A percentile compares a stretch with the other conserved stretches of the same genome.
These are phyloP conservation scores for Microplitis deprimator DNA, from an alignment of 2,888 invertebrate genomes.

Conservation along the genomic window DNA sequence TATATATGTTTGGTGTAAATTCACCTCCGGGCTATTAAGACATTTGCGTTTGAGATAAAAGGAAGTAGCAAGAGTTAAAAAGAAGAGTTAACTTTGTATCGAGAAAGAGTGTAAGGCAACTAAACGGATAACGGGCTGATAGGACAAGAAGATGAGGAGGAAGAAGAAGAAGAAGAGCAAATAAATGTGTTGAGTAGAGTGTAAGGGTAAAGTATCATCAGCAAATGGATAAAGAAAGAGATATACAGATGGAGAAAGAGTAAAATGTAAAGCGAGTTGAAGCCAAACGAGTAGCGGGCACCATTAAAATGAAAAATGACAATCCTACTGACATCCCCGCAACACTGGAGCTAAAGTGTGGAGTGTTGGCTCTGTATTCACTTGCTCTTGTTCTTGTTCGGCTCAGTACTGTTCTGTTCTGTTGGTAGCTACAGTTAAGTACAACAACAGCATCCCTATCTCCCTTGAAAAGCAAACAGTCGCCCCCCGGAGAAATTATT, in stretches of 20 bases:
- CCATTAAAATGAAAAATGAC: constrained; percentile 73
- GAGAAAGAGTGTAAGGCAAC: constrained; percentile 14
- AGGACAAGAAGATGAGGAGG: constrained; percentile 30
- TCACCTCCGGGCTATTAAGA: constrained; percentile 60
- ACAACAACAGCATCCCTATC: constrained; percentile 50
- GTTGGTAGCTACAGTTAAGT: too few relatives aligned
- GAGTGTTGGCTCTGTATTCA: too few relatives aligned
- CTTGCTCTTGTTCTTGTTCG: too few relatives aligned
- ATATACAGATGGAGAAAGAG: constrained; percentile 27
- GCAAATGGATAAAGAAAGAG: constrained; percentile 4
- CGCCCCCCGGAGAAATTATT: constrained; percentile 51
- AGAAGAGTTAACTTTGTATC: neutral
- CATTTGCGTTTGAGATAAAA: constrained; percentile 61
- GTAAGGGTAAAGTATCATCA: neutral
- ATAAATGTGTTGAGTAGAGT: constrained; percentile 33
- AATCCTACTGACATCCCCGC: constrained; percentile 64
- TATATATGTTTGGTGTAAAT: constrained; percentile 3
- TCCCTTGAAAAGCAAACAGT: constrained; percentile 58
- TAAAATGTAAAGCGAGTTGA: constrained; percentile 9
- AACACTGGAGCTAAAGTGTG: constrained; percentile 41
- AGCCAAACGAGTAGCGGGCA: constrained; percentile 48
- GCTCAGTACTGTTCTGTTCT: too few relatives aligned
- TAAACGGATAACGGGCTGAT: neutral
- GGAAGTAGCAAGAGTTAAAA: constrained; percentile 44
- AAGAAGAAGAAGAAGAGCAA: constrained; percentile 39